phyloP scores from a whole-genome alignment of 2,113 vertebrate species.

The Antigone vipio region DNA sequence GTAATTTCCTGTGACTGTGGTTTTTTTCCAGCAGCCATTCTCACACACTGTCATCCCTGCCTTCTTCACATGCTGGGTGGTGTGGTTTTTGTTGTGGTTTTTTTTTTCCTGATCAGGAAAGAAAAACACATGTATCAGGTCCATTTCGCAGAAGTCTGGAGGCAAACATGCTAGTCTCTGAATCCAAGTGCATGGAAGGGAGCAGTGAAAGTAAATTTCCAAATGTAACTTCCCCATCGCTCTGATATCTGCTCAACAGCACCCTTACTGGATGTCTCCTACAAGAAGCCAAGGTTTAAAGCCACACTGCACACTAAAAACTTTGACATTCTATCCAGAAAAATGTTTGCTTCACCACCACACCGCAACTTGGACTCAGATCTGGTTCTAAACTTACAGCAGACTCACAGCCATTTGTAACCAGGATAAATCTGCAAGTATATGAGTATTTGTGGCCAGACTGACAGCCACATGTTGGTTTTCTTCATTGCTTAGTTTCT shows the following conservation, averaged over 20 bases:
- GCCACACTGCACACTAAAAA: neutral
- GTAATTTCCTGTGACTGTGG: conserved; percentile 75
- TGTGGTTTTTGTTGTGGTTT: neutral
- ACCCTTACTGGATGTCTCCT: neutral
- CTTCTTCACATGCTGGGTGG: neutral
- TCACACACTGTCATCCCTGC: conserved; percentile 12
- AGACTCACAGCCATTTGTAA: neutral
- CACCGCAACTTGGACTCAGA: neutral
- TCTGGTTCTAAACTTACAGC: neutral
- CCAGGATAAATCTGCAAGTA: neutral
- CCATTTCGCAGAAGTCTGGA: neutral
- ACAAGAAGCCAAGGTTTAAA: neutral
- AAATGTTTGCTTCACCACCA: fast-evolving
- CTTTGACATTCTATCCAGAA: neutral
- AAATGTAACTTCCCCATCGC: neutral
- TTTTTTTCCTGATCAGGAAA: neutral
- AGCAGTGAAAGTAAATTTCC: neutral
- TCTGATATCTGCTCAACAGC: neutral
- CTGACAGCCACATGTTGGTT: neutral
- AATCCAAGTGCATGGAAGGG: neutral
- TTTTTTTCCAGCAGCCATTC: conserved; percentile 49
- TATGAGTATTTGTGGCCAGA: neutral
- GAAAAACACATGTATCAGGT: neutral
- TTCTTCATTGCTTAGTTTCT: neutral
- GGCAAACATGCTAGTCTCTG: neutral